Base-by-base conservation (phyloP, 2,888 invertebrate genomes). In the Diplolepis rosae region DNA sequence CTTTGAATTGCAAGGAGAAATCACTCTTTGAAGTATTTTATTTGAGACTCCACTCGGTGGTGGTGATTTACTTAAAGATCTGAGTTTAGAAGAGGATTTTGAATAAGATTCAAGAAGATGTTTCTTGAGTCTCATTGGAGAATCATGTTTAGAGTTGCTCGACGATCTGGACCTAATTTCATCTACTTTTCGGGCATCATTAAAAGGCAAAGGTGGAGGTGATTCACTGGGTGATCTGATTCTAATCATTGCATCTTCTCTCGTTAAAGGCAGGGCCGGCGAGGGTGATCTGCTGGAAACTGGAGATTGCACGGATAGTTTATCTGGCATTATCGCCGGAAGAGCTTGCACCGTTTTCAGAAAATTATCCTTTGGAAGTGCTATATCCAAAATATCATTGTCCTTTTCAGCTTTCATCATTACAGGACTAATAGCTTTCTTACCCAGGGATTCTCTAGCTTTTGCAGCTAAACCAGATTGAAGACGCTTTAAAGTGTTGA, bases 381-480 rank as follows among this genome's bases (percentile, higher is more conserved):
- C 84, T n/a, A 85, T 84, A 56, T 87, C 84, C 28, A 84, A 69
- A 6, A 82, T 71, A 22, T 66, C 79, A 1, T 85, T 86, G 0
- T 83, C 84, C 61, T 79, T 83, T 22, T 87, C 87, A 1, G 83
- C 50, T 56, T 85, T 87, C 18, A 65, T 15, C 69, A 86, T 86
- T 6, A 81, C 75, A 0, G 87, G 87, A 72, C 84, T 85, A 30
- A 83, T 84, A 0, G 90, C 88, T 79, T 91, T 92, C 83, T 92
- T 92, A 74, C 93, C 92, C 69, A 93, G 87, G 1, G 90, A 90
- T 83, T 94, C 94, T 81, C 93, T 94, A 1, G 95, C 95, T 88
- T 95, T 94, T 74, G 94, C 91, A 69, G 94, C 91, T 85, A 92
- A 87, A 76, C 92, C 92, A 79, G 92, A 91, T 80, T 93, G 93